Base-by-base conservation (phyloP, 1,140 invertebrate genomes). In the Drosophila bocqueti region DNA sequence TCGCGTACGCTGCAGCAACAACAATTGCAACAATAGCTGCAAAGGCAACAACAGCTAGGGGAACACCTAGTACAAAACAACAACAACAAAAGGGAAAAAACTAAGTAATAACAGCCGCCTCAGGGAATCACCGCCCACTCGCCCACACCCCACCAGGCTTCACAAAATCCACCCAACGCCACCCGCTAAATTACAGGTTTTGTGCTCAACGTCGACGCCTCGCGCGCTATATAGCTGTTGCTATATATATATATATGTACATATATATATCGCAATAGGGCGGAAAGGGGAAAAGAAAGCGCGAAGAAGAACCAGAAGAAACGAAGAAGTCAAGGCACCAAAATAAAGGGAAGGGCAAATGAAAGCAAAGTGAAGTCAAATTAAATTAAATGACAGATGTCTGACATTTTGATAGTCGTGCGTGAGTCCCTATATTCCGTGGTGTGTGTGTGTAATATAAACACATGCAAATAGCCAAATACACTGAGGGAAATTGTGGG, bases 361-460 rank as follows among this genome's bases (percentile, higher is more conserved):
- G 85, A 90, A 90, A 91, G 85, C 81, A 90, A 61, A 90, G 85
- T 85, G 76, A 90, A 90, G 79, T 90, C 86, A 90, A 90, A 90
- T 90, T 90, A 90, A 90, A 90, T 90, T 90, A 90, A 90, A 90
- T 90, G 85, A 90, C 85, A 90, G 85, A 90, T 90, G 86, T 91
- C 85, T 90, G 85, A 90, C 85, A 91, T 90, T 91, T 90, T 91
- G 85, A 85, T 82, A 77, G 83, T 77, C 78, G 81, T 79, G 74
- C 65, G 81, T 75, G 83, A 64, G 79, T 58, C 65, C 36, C 47
- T 42, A 61, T 49, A 58, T 49, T 67, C 24, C 43, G 50, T 65
- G 42, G 50, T 66, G 54, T 79, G 57, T 78, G 71, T 67, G 57
- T 78, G 71, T 67, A 74, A 68, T 76, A 81, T 69, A 73, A 81